Base-by-base conservation (phyloP, 1,140 invertebrate genomes). In the Hyles vespertilio region DNA sequence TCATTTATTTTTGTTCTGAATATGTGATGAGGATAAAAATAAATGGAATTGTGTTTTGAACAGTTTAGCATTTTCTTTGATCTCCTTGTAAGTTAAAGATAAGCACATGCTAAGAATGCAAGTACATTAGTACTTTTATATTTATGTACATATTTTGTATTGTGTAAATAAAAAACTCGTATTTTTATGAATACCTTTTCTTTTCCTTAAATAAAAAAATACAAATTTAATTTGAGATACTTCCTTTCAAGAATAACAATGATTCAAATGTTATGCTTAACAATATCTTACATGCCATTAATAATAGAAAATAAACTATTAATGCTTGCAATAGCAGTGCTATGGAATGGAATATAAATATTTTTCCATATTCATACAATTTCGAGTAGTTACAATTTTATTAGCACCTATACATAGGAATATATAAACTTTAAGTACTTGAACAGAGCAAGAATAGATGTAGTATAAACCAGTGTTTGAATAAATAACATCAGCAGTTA, bases 1-100 rank as follows among this genome's bases (percentile, higher is more conserved):
- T 86, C 84, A 88, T 88, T 88, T 88, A 88, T 88, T 88, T 84
- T 86, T 87, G 76, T 85, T 59, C 77, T 84, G 11, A 54, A 51
- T 55, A 50, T 66, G 40, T 34, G 49, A 45, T 53, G 67, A 79
- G 81, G 77, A 84, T 84, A 85, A 83, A 83, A 87, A 87, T 87
- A 87, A 87, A 87, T 85, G 82, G 69, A 85, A 81, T 87, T 81
- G 67, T 70, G 33, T 77, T 68, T 65, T 59, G 59, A 66, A 22
- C 22, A 22, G 51, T 40, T 55, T 58, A 65, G 58, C 52, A 46
- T 46, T 60, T 46, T 64, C 8, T 50, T 59, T 63, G 45, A 64
- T 59, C 49, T 64, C 62, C 56, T 59, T 54, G 52, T 45, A 55
- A 36, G 36, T 51, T 51, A 44, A 32, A 36, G 56, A 50, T 53